phyloP scores from a whole-genome alignment of 2,888 invertebrate species.

The Tetheella fluctuosa region DNA sequence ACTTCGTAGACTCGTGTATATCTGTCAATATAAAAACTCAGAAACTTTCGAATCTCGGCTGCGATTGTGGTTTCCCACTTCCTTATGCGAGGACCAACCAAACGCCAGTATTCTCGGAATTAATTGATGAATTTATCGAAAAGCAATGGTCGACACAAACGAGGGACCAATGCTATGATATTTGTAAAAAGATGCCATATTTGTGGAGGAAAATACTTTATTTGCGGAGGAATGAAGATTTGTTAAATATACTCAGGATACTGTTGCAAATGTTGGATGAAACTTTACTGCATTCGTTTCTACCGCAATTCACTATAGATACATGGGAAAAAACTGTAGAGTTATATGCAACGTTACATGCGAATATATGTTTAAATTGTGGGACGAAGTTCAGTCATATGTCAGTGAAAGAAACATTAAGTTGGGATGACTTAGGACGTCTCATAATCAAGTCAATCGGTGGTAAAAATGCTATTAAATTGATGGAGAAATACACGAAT shows the following conservation, averaged over 20 bases:
- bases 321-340: slow-evolving; percentile 84
- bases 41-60: slow-evolving; percentile 71
- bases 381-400: slow-evolving; percentile 75
- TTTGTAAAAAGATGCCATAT: slow-evolving; percentile 85
- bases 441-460: slow-evolving; percentile 86
- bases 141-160: slow-evolving; percentile 73
- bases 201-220: slow-evolving; percentile 85
- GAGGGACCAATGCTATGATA: slow-evolving; percentile 74
- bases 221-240: slow-evolving; percentile 73
- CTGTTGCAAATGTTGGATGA: slow-evolving; percentile 86
- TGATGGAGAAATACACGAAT: slow-evolving; percentile 82
- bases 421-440: slow-evolving; percentile 85
- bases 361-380: slow-evolving; percentile 86
- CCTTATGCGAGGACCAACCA: slow-evolving; percentile 74
- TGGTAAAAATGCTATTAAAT: slow-evolving; percentile 80
- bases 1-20: slow-evolving; percentile 84
- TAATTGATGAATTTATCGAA: slow-evolving; percentile 84
- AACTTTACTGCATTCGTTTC: slow-evolving; percentile 78
- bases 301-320: slow-evolving; percentile 82
- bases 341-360: slow-evolving; percentile 82
- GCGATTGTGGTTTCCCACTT: slow-evolving; percentile 85
- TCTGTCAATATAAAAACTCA: slow-evolving; percentile 78
- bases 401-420: slow-evolving; percentile 74
- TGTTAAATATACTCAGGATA: slow-evolving; percentile 80
- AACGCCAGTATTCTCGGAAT: slow-evolving; percentile 76